phyloP scores from a whole-genome alignment of 2,888 invertebrate species.

The Trimorus sp. region DNA sequence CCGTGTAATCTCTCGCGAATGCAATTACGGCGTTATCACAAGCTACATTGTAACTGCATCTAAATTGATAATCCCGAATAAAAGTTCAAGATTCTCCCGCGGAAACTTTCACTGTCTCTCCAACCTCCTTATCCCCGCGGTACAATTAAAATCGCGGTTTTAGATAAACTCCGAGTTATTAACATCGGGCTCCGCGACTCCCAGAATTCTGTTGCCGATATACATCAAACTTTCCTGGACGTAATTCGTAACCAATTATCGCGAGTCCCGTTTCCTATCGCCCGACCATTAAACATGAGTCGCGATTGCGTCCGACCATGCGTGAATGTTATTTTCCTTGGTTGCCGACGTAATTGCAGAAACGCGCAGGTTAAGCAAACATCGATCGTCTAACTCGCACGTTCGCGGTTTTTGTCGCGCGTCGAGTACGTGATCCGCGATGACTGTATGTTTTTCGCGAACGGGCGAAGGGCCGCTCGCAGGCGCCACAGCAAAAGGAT shows the following conservation, averaged over 20 bases:
- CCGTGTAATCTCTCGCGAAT: slow-evolving; percentile 10
- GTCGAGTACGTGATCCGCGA: no score
- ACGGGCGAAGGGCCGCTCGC: not conserved
- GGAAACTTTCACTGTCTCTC: slow-evolving; percentile 43
- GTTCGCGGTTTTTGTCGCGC: not conserved
- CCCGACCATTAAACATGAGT: slow-evolving; percentile 22
- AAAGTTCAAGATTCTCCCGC: slow-evolving; percentile 28
- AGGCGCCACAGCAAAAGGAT: slow-evolving; percentile 25
- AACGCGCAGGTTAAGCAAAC: slow-evolving; percentile 34
- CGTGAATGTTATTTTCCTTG: slow-evolving; percentile 31
- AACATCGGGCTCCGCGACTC: slow-evolving; percentile 15
- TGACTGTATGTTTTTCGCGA: no score
- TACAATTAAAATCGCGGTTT: slow-evolving; percentile 44
- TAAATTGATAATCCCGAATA: slow-evolving; percentile 41
- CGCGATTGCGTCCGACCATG: slow-evolving; percentile 41
- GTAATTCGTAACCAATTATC: slow-evolving; percentile 45
- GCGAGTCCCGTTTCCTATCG: slow-evolving; percentile 24
- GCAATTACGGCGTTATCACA: slow-evolving; percentile 26
- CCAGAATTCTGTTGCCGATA: slow-evolving; percentile 13
- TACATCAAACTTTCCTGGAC: slow-evolving; percentile 37
- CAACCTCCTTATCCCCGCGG: slow-evolving; percentile 22
- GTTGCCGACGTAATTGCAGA: slow-evolving; percentile 33
- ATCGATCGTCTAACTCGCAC: slow-evolving; percentile 1
- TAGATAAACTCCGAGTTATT: slow-evolving; percentile 45
- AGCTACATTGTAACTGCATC: slow-evolving; percentile 28